phyloP scores from a whole-genome alignment of 2,797 vertebrate species.

The Alfaro cultratus region DNA sequence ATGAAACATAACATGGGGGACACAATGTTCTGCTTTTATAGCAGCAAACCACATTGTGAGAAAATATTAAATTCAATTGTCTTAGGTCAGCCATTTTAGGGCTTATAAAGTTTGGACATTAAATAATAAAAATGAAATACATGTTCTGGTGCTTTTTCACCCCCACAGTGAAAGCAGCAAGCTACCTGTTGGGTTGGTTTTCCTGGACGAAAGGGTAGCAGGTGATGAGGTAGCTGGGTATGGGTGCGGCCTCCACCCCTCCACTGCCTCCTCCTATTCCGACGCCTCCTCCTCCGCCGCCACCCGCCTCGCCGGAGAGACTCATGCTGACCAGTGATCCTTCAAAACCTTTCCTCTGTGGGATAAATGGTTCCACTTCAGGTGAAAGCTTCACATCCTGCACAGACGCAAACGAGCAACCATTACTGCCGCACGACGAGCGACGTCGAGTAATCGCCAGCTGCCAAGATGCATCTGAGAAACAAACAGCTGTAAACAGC shows the following conservation, averaged over 20 bases:
- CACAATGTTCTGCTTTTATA: slow-evolving; percentile 8
- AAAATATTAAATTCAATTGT: neutral
- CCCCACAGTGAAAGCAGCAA: neutral
- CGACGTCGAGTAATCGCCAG: slow-evolving; percentile 9
- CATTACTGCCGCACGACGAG: slow-evolving; percentile 13
- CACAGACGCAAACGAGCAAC: slow-evolving; percentile 32
- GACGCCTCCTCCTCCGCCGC: slow-evolving; percentile 67
- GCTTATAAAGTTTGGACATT: neutral
- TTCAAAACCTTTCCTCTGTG: slow-evolving; percentile 95
- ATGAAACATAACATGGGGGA: slow-evolving; percentile 17
- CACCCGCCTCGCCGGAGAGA: slow-evolving; percentile 84
- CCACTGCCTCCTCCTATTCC: slow-evolving; percentile 80
- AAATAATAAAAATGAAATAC: neutral
- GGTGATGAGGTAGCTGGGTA: slow-evolving; percentile 98
- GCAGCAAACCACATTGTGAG: neutral
- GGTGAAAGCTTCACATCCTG: slow-evolving; percentile 98
- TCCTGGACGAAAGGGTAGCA: slow-evolving; percentile 99
- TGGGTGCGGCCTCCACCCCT: slow-evolving; percentile 90
- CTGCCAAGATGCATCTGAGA: slow-evolving; percentile 4
- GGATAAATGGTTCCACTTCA: slow-evolving; percentile 98
- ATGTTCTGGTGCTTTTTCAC: neutral
- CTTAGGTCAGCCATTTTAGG: slow-evolving; percentile 28
- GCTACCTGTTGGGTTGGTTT: slow-evolving; percentile 95
- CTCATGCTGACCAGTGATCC: slow-evolving; percentile 91
- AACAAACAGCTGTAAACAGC: neutral